These are phyloP conservation scores for Balaeniceps rex DNA, from an alignment of 2,113 vertebrate genomes.

Conservation along the genomic window DNA sequence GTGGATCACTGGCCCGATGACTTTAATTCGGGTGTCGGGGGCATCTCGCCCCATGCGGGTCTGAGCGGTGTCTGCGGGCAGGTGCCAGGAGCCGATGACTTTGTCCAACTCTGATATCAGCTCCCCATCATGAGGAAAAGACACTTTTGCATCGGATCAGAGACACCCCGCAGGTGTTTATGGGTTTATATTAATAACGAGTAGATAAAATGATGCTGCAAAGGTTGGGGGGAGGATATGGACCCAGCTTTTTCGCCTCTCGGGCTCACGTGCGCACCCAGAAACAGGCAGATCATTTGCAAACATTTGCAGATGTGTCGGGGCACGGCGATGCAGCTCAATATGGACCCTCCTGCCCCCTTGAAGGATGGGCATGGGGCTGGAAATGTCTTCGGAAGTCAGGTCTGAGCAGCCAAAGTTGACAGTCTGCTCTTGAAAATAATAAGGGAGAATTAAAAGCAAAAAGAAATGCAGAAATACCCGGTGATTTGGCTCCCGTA, in stretches of 20 bases:
- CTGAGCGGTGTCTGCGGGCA: background rate
- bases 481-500: background rate
- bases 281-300: background rate
- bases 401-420: background rate
- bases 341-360: background rate
- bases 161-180: background rate
- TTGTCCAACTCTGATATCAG: background rate
- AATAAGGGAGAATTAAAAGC: background rate
- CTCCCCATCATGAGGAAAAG: background rate
- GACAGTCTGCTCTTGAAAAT: background rate
- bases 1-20: background rate
- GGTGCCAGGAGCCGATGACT: background rate
- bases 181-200: background rate
- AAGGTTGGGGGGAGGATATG: background rate
- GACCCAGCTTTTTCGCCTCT: background rate
- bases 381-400: background rate
- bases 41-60: accelerated
- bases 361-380: accelerated
- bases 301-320: background rate
- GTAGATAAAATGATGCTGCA: background rate
- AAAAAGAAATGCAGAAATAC: background rate
- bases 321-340: accelerated
- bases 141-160: background rate
- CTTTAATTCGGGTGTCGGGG: background rate
- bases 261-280: accelerated